Conservation (phyloP, 2,113 vertebrate species). For the Actinemys pallida region DNA sequence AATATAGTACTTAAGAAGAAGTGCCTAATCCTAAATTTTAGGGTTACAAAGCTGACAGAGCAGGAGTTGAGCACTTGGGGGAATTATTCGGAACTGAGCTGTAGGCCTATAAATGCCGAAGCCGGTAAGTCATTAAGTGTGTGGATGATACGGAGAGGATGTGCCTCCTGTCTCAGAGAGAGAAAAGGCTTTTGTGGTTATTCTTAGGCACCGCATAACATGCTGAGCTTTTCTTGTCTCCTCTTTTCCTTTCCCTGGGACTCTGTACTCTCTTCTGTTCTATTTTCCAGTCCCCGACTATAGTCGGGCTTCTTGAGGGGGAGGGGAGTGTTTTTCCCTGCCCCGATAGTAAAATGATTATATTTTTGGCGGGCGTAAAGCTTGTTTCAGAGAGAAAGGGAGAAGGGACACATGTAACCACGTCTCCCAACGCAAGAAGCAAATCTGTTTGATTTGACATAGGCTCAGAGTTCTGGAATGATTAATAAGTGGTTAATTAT, state of each 20-base stretch:
- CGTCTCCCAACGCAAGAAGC: constrained; percentile 23
- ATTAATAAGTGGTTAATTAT: neutral
- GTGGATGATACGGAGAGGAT: constrained; percentile 42
- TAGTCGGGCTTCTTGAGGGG: constrained; percentile 20
- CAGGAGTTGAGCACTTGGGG: constrained; percentile 59
- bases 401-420: constrained; percentile 47
- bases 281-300: constrained; percentile 30
- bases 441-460: neutral
- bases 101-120: constrained; percentile 81
- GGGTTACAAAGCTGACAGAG: constrained; percentile 64
- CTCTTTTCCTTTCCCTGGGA: constrained; percentile 36
- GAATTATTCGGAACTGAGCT: constrained; percentile 55
- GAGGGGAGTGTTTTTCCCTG: neutral
- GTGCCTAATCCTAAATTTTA: constrained; percentile 67
- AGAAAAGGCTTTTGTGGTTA: constrained; percentile 48
- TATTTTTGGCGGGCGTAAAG: neutral
- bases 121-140: constrained; percentile 82
- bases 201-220: constrained; percentile 47
- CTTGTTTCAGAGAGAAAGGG: neutral
- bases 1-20: constrained; percentile 61
- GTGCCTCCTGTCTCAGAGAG: constrained; percentile 38
- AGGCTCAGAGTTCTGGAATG: neutral
- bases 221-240: constrained; percentile 46
- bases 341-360: neutral
- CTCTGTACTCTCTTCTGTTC: constrained; percentile 54